Base-by-base conservation (phyloP, 2,113 vertebrate species). In the Poeciliopsis retropinna region DNA sequence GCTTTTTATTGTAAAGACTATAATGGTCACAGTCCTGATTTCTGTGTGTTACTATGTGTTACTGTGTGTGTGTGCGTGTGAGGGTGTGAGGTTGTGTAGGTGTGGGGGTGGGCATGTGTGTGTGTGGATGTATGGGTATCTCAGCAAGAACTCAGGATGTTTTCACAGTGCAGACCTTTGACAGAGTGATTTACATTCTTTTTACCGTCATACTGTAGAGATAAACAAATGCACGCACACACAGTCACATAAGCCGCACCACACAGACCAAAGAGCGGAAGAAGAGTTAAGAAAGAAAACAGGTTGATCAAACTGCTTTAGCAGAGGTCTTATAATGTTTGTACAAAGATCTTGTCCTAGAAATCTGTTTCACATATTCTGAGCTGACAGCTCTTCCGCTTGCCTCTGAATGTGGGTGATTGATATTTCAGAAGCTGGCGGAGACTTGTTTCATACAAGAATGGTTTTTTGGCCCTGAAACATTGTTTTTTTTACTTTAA, bases 241-340 rank as follows among this genome's bases (percentile, higher is more conserved):
- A 78, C 47, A 64, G 34, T 60, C 69, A 51, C 51, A 70, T 44
- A 77, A 79, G 32, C 37, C 80, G 72, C 78, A 70, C 76, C 28
- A 29, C 62, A 54, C 73, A 72, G 64, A 76, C 86, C 76, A 73
- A 67, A 85, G 82, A 85, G 71, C 64, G 75, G 91, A 89, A 84
- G 77, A 85, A 71, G 31, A 66, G 78, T 80, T 85, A 85, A 84
- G 89, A 77, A 79, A 87, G 83, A 88, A 90, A 91, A 90, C 86
- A 90, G 85, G 90, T 90, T 90, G 85, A 91, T 92, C 89, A 91
- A 91, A 93, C 90, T 77, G 83, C 85, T 92, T 90, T 90, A 91
- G 67, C 92, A 91, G 90, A 88, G 86, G 67, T 79, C 78, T 77
- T 62, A 76, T 83, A 82, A 89, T 91, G 88, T 92, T 90, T 91